phyloP scores from a whole-genome alignment of 2,113 vertebrate species.

The Microtus ochrogaster region DNA sequence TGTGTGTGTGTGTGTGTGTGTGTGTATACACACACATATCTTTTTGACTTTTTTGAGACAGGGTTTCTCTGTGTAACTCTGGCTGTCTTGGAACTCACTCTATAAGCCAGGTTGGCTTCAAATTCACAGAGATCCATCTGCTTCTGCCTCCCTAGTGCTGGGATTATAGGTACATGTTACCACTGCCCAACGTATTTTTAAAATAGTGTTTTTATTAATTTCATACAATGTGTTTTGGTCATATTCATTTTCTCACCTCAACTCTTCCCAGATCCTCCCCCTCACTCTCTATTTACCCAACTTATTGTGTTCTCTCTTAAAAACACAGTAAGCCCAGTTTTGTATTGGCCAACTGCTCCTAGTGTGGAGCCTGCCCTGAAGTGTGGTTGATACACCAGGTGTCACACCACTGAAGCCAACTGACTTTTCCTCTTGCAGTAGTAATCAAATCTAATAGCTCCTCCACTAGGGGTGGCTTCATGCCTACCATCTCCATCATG shows the following conservation, averaged over 20 bases:
- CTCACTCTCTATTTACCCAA: background rate
- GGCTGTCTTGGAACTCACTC: too few species aligned
- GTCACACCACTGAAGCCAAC: background rate
- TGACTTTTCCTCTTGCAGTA: background rate
- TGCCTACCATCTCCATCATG: background rate
- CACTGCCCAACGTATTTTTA: background rate
- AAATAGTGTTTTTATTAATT: background rate
- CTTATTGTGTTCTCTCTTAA: background rate
- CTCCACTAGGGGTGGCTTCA: background rate
- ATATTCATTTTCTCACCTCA: background rate
- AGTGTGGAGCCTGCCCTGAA: background rate
- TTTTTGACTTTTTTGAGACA: too few species aligned
- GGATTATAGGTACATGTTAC: too few species aligned
- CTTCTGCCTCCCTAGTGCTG: too few species aligned
- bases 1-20: too few species aligned
- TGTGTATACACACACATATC: too few species aligned
- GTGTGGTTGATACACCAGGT: background rate
- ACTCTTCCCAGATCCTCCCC: background rate
- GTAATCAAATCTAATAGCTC: background rate
- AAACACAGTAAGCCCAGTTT: background rate
- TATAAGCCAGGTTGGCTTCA: too few species aligned
- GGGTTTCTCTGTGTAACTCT: too few species aligned
- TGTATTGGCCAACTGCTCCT: background rate
- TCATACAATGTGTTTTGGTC: background rate
- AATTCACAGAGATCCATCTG: too few species aligned